Evolutionary conservation across 2,888 invertebrate genomes (phyloP), one percentile per base, ranked within the genome.

Genomic region (Drosophila leonis): DNA sequence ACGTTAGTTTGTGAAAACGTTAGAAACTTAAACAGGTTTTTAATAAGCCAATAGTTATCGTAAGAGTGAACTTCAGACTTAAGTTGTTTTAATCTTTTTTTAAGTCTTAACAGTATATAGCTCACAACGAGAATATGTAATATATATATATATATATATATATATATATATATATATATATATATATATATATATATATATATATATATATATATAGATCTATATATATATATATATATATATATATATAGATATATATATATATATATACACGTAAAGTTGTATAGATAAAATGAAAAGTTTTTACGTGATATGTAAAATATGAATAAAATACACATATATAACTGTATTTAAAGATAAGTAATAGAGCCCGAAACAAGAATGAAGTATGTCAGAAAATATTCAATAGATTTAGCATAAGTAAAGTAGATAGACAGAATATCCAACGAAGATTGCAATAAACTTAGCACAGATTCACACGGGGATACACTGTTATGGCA

Each of bases 1-100:
- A 61, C 56, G 60, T 74, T 72, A 74, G 60, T 57, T 20, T 24
- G 15, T 29, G n/a, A 56, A 49, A 61, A 56, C 13, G n/a, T 29
- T 24, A 65, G 49, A 31, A 33, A 37, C 20, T 24, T n/a, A 18
- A 31, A 31, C 12, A n/a, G 39, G 27, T 2, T 39, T 39, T 12
- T 24, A 13, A 29, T 15, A 41, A 2, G 9, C 29, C 1, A 9
- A 15, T 13, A 41, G 4, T 9, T 15, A 4, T 5, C 29, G 27
- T 48, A 29, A 29, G 6, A 12, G 13, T 29, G 12, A 63, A 20
- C 24, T 52, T 33, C 13, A 29, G 35, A 39, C 35, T 29, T 29
- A 29, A 13, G 18, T 15, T 37, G 35, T 6, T 12, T 1, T 13
- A 7, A 18, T 12, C 7, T 8, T 54, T 37, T 7, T 7, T 27